phyloP scores from a whole-genome alignment of 2,888 invertebrate species.

The Nipponacmea schrenckii region DNA sequence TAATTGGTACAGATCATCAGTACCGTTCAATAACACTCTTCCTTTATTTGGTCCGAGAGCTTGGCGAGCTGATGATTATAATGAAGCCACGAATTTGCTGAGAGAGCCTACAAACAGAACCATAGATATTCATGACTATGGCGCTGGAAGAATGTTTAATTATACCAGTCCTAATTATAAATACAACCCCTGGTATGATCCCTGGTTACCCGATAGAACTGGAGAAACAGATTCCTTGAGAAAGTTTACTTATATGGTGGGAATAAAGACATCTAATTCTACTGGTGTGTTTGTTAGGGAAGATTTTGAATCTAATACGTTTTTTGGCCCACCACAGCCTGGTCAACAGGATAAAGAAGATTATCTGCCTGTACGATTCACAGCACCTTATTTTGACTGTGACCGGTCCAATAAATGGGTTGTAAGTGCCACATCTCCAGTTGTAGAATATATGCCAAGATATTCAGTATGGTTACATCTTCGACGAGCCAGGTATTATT shows the following conservation, averaged over 20 bases:
- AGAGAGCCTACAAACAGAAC: constrained; percentile 95
- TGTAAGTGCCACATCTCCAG: constrained; percentile 91
- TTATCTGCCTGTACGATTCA: constrained; percentile 90
- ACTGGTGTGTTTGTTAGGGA: constrained; percentile 59
- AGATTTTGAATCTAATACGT: constrained; percentile 52
- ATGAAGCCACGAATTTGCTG: constrained; percentile 92
- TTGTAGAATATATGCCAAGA: constrained; percentile 91
- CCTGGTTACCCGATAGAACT: constrained; percentile 93
- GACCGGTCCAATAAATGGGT: constrained; percentile 95
- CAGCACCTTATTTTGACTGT: constrained; percentile 95
- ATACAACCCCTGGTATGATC: constrained; percentile 92
- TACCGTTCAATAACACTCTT: constrained; percentile 91
- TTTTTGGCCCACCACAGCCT: constrained; percentile 67
- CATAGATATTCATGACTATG: constrained; percentile 72
- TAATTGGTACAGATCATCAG: constrained; percentile 89
- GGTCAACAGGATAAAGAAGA: constrained; percentile 55
- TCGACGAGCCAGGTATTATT: constrained; percentile 56
- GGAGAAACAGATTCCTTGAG: constrained; percentile 74
- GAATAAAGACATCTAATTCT: constrained; percentile 61
- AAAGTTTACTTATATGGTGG: constrained; percentile 61
- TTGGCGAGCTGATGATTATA: constrained; percentile 71
- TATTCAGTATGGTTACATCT: constrained; percentile 64
- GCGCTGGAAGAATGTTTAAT: constrained; percentile 83
- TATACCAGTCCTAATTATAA: constrained; percentile 91
- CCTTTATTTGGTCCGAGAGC: constrained; percentile 94